Conservation (phyloP, 2,888 invertebrate species). For the Meteorus cinctellus region DNA sequence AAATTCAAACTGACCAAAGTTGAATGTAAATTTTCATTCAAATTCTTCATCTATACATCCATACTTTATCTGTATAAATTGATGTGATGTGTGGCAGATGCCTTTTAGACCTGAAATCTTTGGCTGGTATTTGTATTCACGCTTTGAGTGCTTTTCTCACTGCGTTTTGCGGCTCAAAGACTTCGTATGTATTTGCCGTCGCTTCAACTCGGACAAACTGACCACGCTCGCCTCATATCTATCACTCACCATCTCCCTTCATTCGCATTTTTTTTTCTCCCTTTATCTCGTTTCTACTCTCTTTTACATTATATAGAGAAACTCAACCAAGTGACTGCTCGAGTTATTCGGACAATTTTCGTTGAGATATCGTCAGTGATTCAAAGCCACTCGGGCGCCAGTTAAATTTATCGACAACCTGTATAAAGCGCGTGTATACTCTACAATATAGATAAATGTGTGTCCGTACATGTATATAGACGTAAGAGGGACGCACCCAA, state of each 20-base stretch:
- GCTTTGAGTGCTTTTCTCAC: conserved; percentile 9
- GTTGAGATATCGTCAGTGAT: conserved; percentile 50
- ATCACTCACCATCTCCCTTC: not conserved
- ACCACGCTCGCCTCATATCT: not conserved
- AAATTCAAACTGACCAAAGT: too few relatives aligned
- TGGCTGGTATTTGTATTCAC: not conserved
- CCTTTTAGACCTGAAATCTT: conserved; percentile 15
- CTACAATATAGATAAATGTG: conserved; percentile 37
- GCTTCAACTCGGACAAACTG: conserved; percentile 13
- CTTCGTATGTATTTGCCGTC: conserved; percentile 1
- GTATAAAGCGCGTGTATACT: conserved; percentile 51
- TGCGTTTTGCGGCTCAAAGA: conserved; percentile 3
- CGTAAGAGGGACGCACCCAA: conserved; percentile 4
- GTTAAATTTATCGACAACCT: conserved; percentile 72
- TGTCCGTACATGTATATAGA: conserved; percentile 29
- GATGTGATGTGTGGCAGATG: not conserved
- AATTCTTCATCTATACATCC: too few relatives aligned
- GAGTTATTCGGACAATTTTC: conserved; percentile 15
- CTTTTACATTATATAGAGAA: not conserved
- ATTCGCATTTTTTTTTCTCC: not conserved
- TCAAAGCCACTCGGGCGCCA: conserved; percentile 61
- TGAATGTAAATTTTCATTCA: too few relatives aligned
- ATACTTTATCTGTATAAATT: not conserved
- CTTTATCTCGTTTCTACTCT: not conserved
- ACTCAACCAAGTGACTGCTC: conserved; percentile 31